Evolutionary conservation across 2,113 vertebrate genomes (phyloP), one percentile per base, ranked within the genome.

Genomic region (Barnardius zonarius): DNA sequence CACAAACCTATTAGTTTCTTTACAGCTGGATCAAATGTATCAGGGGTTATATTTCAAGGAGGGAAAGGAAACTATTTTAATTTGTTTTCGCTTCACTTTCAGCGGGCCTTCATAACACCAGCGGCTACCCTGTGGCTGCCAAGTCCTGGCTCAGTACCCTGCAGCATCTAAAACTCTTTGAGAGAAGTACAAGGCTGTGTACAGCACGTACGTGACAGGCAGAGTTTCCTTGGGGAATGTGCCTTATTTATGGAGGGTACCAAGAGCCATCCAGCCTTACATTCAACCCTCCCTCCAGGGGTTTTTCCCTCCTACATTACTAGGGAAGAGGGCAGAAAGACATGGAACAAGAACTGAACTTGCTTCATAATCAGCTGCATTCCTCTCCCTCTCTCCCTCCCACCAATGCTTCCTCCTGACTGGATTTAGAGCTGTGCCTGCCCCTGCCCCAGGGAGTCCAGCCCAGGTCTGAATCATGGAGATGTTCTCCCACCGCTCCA

Each of bases 61-160:
- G 95, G 68, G 83, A 97, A 96, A 93, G 91, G 86, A 93, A 97
- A 90, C 69, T 92, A 94, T 95, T 74, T 84, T 83, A 92, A 94
- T 92, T 91, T 83, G 72, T 88, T 94, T 95, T 93, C 4, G 57
- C 92, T 91, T 94, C 78, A 88, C 72, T 97, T 93, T 88, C 95
- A 95, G 67, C 17, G 23, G 86, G 86, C 68, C 82, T 90, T 96
- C 80, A 74, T 86, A 76, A 91, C 89, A 77, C 54, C 61, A 95
- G 82, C 28, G 6, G 88, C 74, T 73, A 83, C 84, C 82, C 73
- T 49, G 62, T 63, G 93, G 78, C 72, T 92, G 92, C 94, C 95
- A 88, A 79, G 66, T 89, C 90, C 95, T 90, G 90, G 83, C 93
- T 96, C 55, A 96, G 82, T 73, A 73, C 72, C 87, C 83, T 74